Base-by-base conservation (phyloP, 2,113 vertebrate species). In the Tylochromis polylepis region DNA sequence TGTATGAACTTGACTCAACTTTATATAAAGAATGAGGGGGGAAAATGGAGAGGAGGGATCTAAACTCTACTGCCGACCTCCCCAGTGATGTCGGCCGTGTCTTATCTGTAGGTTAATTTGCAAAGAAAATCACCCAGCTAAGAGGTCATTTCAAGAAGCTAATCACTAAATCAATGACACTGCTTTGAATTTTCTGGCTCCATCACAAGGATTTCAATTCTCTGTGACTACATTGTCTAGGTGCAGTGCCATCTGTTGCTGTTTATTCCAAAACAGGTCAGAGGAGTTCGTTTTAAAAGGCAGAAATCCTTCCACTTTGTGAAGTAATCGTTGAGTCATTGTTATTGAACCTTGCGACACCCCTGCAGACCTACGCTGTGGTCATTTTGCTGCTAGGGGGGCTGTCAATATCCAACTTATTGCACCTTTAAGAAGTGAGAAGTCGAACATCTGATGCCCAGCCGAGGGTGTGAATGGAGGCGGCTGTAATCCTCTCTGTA, bases 401-500 rank as follows among this genome's bases (percentile, higher is more conserved):
- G 84, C 83, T 83, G 88, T 60, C 20, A 67, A 92, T 87, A 91
- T 84, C 62, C 34, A 24, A 81, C 87, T 84, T 83, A 87, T 87
- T 77, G 55, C 84, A 88, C 89, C 89, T 91, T 85, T 81, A 91
- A 83, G 88, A 92, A 87, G 90, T 46, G 89, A 87, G 87, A 91
- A 94, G 91, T 89, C 20, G 29, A 94, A 90, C 89, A 90, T 90
- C 72, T 90, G 86, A 88, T 85, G 83, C 86, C 79, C 86, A 77
- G 89, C 80, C 14, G 88, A 92, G 84, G 84, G 87, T 84, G 87
- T 85, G 86, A 88, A 93, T 82, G 87, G 83, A 83, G 88, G 89
- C 14, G 81, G 89, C 85, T 79, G 72, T 77, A 83, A 78, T 91
- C 72, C 29, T 81, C 2, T 38, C 12, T 31, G 84, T 92, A 22